Evolutionary conservation across 2,797 vertebrate genomes (phyloP), one percentile per base, ranked within the genome.

Genomic region (Clarias fuscus): DNA sequence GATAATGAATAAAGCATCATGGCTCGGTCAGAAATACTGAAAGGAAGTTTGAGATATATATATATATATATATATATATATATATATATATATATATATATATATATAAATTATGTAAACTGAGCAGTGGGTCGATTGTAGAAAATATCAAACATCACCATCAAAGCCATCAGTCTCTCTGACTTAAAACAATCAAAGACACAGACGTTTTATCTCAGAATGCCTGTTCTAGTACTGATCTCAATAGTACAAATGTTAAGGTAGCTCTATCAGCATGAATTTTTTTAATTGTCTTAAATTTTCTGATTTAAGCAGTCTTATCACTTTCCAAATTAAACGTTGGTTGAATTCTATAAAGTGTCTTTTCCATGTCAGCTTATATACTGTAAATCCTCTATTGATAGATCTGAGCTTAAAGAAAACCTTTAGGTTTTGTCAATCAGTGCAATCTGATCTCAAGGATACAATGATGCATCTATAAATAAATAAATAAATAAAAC

Each of bases 1-100:
- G 73, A 48, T 65, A 67, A 82, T 84, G 37, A 84, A 84, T 62
- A 84, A 84, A 65, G 70, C 59, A 72, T 22, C 71, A 20, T 24
- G 58, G 76, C 24, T 58, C 33, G 27, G 62, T 67, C 33, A 56
- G 18, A 68, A 53, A 82, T 67, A n/a, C 79, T 65, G 79, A 81
- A 81, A 67, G 79, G 79, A 65, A n/a, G 2, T 48, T 48, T 64
- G 37, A 43, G 18, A 43, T 22, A 27, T 48, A 48, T 43, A 30
- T 7, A 7, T 7, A 43, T 7, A 43, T 43, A 43, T 40, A 6
- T 43, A 10, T 30, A 30, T 30, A 30, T 30, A 30, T 30, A 30
- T 30, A 30, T 30, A 30, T 30, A 30, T 30, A 30, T 30, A 30
- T 30, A 30, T 30, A 30, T 30, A 30, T 30, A 30, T 30, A 33